Evolutionary conservation across 2,113 vertebrate species (phyloP).

Genomic region (Corythoichthys haematopterus): DNA sequence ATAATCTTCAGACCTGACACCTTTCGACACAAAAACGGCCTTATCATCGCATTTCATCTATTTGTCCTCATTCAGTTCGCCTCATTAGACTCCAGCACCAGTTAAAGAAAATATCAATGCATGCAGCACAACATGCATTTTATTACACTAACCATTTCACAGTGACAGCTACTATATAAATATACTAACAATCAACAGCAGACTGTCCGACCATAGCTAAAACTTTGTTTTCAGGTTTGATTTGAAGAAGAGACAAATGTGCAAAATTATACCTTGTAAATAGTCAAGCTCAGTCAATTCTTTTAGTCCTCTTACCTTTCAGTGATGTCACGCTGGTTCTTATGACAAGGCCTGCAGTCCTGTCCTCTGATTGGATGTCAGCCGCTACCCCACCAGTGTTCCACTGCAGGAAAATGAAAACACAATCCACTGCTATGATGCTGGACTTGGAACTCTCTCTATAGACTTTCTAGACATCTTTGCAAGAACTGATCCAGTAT

Average conservation of each 20-base stretch:
- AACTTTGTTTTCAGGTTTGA: neutral
- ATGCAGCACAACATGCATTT: neutral
- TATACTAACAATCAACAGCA: constrained; percentile 7
- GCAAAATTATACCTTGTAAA: neutral
- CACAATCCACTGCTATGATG: constrained; percentile 6
- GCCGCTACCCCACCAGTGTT: constrained; percentile 35
- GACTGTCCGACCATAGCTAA: constrained; percentile 11
- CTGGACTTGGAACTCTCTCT: neutral
- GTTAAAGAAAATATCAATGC: constrained; percentile 10
- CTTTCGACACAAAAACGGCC: neutral
- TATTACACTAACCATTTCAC: constrained; percentile 17
- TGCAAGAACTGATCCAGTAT: neutral
- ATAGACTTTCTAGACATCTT: neutral
- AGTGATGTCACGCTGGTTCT: constrained; percentile 58
- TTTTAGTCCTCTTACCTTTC: constrained; percentile 55
- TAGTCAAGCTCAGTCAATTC: constrained; percentile 43
- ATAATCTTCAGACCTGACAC: neutral
- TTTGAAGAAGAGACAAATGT: neutral
- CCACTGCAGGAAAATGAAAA: constrained; percentile 34
- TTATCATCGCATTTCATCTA: constrained; percentile 1
- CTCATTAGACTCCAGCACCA: constrained; percentile 29
- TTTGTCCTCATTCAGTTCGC: constrained; percentile 13
- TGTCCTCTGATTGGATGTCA: constrained; percentile 56
- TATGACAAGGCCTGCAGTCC: constrained; percentile 54
- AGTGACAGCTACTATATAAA: constrained; percentile 22